A percentile compares a stretch with the other conserved stretches of the same genome.
phyloP scores from a whole-genome alignment of 2,888 invertebrate species.

The Cinara cedri region DNA sequence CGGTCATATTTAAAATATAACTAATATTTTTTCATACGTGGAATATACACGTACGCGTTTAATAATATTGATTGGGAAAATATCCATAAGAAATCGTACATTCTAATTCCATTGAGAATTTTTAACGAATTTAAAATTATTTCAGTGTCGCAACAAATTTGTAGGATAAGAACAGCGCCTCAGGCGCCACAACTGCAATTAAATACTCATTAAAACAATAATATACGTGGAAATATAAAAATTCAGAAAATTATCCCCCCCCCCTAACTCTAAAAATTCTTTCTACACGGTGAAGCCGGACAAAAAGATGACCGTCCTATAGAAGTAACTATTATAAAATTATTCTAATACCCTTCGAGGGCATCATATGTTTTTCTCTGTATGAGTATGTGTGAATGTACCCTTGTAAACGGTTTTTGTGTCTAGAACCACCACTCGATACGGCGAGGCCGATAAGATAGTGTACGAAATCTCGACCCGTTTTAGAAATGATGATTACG shows the following conservation, averaged over 20 bases:
- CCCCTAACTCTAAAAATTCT: not conserved
- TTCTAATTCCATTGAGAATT: too few species aligned
- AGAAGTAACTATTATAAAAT: constrained; percentile 36
- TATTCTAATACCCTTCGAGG: constrained; percentile 14
- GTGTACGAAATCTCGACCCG: constrained; percentile 22
- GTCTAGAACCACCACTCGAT: not conserved
- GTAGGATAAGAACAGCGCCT: too few species aligned
- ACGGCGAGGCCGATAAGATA: constrained; percentile 2
- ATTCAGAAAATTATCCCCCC: not conserved
- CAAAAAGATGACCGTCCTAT: not conserved
- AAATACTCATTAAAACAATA: constrained; percentile 10
- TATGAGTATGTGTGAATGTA: not conserved
- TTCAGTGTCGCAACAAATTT: too few species aligned
- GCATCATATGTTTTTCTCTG: not conserved
- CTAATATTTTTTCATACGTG: too few species aligned
- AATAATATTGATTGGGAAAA: too few species aligned
- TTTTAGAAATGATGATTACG: constrained; percentile 7
- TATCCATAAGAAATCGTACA: too few species aligned
- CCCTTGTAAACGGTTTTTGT: constrained; percentile 27
- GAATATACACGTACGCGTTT: too few species aligned
- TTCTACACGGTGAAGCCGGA: not conserved
- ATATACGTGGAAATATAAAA: not conserved
- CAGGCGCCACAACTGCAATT: not conserved
- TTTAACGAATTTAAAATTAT: too few species aligned
- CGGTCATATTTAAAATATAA: too few species aligned